Percentiles rank a stretch among this genome's conserved stretches.
phyloP scores from a whole-genome alignment of 2,113 vertebrate species.

The Apaloderma vittatum region DNA sequence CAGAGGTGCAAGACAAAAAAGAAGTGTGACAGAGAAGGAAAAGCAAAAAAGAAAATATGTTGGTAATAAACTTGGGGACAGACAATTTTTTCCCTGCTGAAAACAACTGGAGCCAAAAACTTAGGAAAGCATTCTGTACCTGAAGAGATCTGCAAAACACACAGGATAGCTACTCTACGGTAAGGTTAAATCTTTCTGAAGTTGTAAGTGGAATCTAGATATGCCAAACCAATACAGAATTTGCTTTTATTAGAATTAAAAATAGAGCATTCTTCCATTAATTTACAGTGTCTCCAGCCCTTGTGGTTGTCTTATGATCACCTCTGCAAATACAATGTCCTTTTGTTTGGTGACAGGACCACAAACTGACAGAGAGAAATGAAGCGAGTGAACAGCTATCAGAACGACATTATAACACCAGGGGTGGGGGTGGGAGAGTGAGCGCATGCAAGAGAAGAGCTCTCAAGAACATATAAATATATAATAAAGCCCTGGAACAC shows the following conservation, averaged over 20 bases:
- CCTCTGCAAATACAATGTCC: background rate
- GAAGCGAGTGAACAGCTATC: conserved; percentile 73
- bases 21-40: background rate
- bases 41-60: background rate
- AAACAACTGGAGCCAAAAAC: background rate
- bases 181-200: background rate
- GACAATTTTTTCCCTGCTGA: background rate
- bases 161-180: background rate
- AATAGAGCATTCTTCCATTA: background rate
- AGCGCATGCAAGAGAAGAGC: conserved; percentile 37
- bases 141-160: background rate
- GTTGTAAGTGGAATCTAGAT: background rate
- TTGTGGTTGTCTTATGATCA: background rate
- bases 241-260: conserved; percentile 3
- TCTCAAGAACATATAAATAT: conserved; percentile 74
- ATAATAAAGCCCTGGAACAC: conserved; percentile 68
- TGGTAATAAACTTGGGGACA: background rate
- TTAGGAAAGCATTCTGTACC: background rate
- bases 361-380: conserved; percentile 63
- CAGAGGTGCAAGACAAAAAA: background rate
- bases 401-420: conserved; percentile 40
- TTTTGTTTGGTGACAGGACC: conserved; percentile 58
- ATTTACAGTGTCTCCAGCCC: background rate
- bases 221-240: background rate
- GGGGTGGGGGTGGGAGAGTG: background rate